Base-by-base conservation (phyloP, 2,888 invertebrate species). In the Actias luna region DNA sequence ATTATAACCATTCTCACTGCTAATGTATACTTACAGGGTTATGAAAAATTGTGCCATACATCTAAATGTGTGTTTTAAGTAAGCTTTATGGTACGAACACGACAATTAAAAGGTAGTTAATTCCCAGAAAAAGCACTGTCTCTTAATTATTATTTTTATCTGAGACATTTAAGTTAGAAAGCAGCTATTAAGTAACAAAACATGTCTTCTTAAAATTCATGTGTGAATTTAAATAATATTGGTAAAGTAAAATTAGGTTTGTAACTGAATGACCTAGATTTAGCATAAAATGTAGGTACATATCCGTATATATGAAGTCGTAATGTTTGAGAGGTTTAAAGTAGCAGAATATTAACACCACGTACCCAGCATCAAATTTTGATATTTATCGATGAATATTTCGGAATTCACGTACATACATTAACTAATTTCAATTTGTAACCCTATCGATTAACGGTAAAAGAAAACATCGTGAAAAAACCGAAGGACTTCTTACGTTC, bases 1-100 rank as follows among this genome's bases (percentile, higher is more conserved):
- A 74, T 74, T 71, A 75, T 65, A 62, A 63, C 36, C 62, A 64
- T 77, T 76, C 72, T 63, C 71, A 70, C 71, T 69, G 67, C 79
- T 70, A 65, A 69, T 65, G 65, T 67, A 65, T 69, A 58, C 67
- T n/a, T n/a, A 61, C 65, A 61, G 62, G 64, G 66, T 71, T 67
- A 74, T 72, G 69, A 65, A 72, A 66, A 66, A 63, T 64, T 69
- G 68, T 72, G 71, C 68, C n/a, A 67, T 66, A 62, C 62, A 69
- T 67, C 67, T 59, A 71, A 77, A 75, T 74, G 72, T 67, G 66
- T 67, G 59, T 70, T 69, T 71, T 65, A 73, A 65, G 70, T 74
- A 66, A 66, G 67, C 63, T 55, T 65, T 60, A 63, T 76, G 72
- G 75, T 78, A 74, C 67, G 73, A 71, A 70, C 68, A 58, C 55